Percentiles rank a stretch among this genome's conserved stretches.
Conservation (phyloP, 2,888 invertebrate genomes). For the Hyalella azteca region DNA sequence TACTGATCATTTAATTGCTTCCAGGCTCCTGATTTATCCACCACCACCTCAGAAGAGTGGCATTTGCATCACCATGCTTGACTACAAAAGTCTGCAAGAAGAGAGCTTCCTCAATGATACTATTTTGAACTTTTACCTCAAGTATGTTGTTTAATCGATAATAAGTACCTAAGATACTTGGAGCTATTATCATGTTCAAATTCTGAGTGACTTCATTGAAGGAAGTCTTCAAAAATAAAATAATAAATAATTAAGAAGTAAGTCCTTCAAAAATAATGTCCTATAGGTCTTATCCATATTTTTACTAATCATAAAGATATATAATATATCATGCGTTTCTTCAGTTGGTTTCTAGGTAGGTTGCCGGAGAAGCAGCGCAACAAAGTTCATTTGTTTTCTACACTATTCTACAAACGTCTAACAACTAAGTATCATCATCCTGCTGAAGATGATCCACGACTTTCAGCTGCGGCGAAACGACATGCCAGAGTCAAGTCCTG, state of each 20-base stretch:
- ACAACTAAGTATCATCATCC: slow-evolving; percentile 73
- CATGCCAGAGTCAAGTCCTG: slow-evolving; percentile 91
- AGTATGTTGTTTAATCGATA: slow-evolving; percentile 63
- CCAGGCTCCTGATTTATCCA: slow-evolving; percentile 78
- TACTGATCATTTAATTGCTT: slow-evolving; percentile 33
- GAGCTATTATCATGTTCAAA: too few relatives aligned
- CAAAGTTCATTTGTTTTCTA: slow-evolving; percentile 91
- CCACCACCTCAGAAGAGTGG: slow-evolving; percentile 84
- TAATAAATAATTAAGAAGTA: too few relatives aligned
- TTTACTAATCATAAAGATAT: too few relatives aligned
- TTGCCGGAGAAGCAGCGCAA: slow-evolving; percentile 75
- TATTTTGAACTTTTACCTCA: slow-evolving; percentile 96
- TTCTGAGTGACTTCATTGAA: too few relatives aligned
- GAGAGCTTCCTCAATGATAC: slow-evolving; percentile 97
- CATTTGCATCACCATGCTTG: slow-evolving; percentile 90
- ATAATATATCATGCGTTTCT: too few relatives aligned
- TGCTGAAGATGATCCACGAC: slow-evolving; percentile 70
- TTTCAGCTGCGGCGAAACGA: slow-evolving; percentile 80
- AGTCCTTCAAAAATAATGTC: too few relatives aligned
- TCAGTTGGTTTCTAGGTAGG: slow-evolving; percentile 76
- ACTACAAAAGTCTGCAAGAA: slow-evolving; percentile 86
- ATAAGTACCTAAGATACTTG: neutral
- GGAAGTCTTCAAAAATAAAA: too few relatives aligned
- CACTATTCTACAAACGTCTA: slow-evolving; percentile 93
- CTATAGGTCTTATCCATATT: too few relatives aligned